A percentile compares a stretch with the other conserved stretches of the same genome.
Evolutionary conservation across 2,797 vertebrate species (phyloP).

Genomic region (Channa striata): DNA sequence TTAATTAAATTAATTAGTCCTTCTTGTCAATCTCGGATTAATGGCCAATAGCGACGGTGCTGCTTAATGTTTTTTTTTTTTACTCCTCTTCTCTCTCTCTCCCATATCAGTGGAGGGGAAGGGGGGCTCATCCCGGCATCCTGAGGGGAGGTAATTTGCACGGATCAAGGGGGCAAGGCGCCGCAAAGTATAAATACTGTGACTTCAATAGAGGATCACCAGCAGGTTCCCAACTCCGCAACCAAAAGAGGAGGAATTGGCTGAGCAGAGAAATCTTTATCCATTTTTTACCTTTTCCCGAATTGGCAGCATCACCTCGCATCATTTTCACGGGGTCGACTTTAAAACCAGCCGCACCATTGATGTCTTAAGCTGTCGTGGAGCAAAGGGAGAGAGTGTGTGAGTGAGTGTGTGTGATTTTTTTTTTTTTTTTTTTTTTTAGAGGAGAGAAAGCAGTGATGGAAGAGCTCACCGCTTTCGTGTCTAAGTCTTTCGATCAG

Average conservation of each 20-base stretch:
- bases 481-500: constrained; percentile 98
- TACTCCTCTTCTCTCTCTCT: constrained; percentile 48
- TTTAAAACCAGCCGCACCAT: constrained; percentile 84
- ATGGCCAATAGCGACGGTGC: constrained; percentile 87
- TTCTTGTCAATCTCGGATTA: constrained; percentile 92
- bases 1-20: constrained; percentile 97
- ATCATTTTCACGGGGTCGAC: constrained; percentile 81
- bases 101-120: constrained; percentile 79
- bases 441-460: constrained; percentile 85
- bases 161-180: constrained; percentile 95
- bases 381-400: constrained; percentile 74
- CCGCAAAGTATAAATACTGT: constrained; percentile 99
- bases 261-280: constrained; percentile 83
- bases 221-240: constrained; percentile 90
- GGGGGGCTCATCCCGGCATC: constrained; percentile 89
- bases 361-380: constrained; percentile 91
- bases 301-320: constrained; percentile 84
- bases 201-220: constrained; percentile 93
- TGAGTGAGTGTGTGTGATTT: constrained; percentile 47
- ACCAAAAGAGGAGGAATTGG: constrained; percentile 87
- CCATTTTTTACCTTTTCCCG: constrained; percentile 67
- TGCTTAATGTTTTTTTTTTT: constrained; percentile 64
- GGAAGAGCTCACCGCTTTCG: constrained; percentile 99
- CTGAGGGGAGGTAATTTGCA: constrained; percentile 96
- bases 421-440: constrained; percentile 53